These are phyloP conservation scores for Mungos mungo DNA, from an alignment of 2,113 vertebrate genomes.

Conservation along the genomic window DNA sequence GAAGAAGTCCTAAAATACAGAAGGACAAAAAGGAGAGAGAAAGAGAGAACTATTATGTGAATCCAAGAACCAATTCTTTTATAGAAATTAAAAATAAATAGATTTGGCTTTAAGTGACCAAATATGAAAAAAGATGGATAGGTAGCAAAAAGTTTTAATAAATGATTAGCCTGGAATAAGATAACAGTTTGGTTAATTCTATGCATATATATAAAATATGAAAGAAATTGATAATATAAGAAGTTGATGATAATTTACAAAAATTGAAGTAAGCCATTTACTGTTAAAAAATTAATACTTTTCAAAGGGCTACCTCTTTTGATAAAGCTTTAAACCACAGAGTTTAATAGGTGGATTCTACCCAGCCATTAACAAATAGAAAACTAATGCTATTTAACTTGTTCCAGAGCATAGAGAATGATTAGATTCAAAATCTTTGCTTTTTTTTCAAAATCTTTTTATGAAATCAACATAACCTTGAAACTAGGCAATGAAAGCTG, in stretches of 20 bases:
- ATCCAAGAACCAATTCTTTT: background rate
- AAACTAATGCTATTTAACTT: background rate
- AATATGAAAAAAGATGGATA: background rate
- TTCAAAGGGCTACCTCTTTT: background rate
- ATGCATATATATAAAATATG: background rate
- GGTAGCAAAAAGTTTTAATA: background rate
- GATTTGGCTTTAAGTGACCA: background rate
- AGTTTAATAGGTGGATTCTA: background rate
- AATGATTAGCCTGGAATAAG: background rate
- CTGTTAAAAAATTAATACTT: background rate
- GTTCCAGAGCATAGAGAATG: background rate
- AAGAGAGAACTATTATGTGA: background rate
- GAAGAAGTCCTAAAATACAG: constrained; percentile 15
- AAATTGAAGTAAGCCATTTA: background rate
- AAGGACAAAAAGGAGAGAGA: background rate
- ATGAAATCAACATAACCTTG: background rate
- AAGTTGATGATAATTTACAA: background rate
- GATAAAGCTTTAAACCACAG: background rate
- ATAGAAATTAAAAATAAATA: background rate
- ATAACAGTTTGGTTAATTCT: background rate
- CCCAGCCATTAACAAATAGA: background rate
- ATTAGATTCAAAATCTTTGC: background rate
- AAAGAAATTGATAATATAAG: background rate
- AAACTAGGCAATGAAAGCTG: background rate
- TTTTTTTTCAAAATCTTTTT: background rate